These are phyloP conservation scores for Acronicta psi DNA, from an alignment of 2,888 invertebrate species.

Conservation along the genomic window DNA sequence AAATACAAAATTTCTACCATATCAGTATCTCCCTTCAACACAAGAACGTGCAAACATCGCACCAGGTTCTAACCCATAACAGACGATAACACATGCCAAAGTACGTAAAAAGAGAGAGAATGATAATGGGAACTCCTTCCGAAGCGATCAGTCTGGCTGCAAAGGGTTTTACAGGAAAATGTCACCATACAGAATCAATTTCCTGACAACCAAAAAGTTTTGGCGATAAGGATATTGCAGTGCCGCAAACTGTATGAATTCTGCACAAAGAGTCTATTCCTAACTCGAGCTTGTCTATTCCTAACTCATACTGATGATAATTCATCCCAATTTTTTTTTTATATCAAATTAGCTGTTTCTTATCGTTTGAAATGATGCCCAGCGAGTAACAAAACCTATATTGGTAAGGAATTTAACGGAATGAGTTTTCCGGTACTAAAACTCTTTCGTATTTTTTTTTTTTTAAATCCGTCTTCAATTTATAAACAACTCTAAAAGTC, in stretches of 20 bases:
- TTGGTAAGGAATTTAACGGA: too few species aligned
- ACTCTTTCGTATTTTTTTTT: too few species aligned
- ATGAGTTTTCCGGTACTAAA: too few species aligned
- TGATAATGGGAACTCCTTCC: constrained; percentile 45
- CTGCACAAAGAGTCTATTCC: constrained; percentile 6
- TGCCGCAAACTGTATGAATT: constrained; percentile 28
- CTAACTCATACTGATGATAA: background rate
- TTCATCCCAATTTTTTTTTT: too few species aligned
- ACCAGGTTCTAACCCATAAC: constrained; percentile 21
- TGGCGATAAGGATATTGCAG: constrained; percentile 50
- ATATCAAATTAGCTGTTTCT: too few species aligned
- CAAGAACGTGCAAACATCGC: constrained; percentile 19
- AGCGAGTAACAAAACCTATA: too few species aligned
- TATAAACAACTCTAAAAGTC: too few species aligned
- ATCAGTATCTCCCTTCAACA: constrained; percentile 22
- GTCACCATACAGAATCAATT: constrained; percentile 56
- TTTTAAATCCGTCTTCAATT: too few species aligned
- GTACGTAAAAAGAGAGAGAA: constrained; percentile 38
- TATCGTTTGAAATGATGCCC: too few species aligned
- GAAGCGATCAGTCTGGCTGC: constrained; percentile 33
- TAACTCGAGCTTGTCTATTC: background rate
- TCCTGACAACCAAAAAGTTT: constrained; percentile 53
- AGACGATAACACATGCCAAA: constrained; percentile 42
- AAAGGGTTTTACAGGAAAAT: constrained; percentile 40
- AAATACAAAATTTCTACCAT: background rate